A percentile compares a stretch with the other conserved stretches of the same genome.
Conservation (phyloP, 2,888 invertebrate species). For the Standfussiana lucernea region DNA sequence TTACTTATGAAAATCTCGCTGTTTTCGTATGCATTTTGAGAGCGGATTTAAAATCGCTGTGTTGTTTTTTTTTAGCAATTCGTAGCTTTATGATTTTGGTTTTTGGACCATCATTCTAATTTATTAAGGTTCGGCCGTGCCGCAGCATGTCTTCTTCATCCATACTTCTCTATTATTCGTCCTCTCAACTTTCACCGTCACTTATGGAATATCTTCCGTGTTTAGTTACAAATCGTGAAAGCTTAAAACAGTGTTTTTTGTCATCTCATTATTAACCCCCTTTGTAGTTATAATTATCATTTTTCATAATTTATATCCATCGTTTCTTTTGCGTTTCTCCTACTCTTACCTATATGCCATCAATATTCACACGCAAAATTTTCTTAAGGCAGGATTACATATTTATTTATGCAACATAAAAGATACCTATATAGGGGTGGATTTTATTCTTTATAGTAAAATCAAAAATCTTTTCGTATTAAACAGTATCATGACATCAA, state of each 20-base stretch:
- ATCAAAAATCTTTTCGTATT: neutral
- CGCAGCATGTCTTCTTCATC: neutral
- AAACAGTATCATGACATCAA: neutral
- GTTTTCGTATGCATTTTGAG: conserved; percentile 1
- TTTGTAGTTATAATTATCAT: too few species aligned
- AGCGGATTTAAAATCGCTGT: neutral
- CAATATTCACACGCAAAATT: neutral
- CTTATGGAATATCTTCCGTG: too few species aligned
- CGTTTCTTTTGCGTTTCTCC: neutral
- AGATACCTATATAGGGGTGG: too few species aligned
- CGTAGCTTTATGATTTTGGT: neutral
- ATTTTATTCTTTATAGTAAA: too few species aligned
- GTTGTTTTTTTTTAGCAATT: neutral
- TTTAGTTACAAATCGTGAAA: too few species aligned
- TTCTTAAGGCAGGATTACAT: neutral
- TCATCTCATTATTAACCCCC: too few species aligned
- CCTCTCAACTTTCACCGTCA: too few species aligned
- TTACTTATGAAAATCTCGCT: conserved; percentile 13
- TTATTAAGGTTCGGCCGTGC: neutral
- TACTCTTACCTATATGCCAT: neutral
- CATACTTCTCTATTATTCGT: neutral
- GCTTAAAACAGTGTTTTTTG: too few species aligned
- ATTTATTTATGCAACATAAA: too few species aligned
- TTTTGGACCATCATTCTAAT: neutral
- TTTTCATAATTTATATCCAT: neutral